These are phyloP conservation scores for Sminthurinus aureus DNA, from an alignment of 2,888 invertebrate species.

Conservation along the genomic window DNA sequence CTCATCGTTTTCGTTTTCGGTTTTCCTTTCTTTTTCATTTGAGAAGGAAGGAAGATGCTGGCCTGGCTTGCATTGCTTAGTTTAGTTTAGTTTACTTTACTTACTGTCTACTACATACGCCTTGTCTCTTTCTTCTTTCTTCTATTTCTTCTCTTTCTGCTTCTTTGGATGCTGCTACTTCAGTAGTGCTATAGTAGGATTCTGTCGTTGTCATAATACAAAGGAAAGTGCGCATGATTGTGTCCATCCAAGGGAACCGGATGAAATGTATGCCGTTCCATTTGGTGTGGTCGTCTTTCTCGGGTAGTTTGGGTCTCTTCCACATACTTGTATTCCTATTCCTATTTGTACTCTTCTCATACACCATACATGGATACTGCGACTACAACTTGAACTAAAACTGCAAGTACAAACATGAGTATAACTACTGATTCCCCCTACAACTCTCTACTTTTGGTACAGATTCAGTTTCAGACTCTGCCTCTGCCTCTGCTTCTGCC, in stretches of 20 bases:
- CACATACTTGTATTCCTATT: neutral
- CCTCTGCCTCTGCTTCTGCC: neutral
- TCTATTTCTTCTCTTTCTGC: neutral
- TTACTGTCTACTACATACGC: neutral
- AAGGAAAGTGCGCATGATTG: constrained; percentile 37
- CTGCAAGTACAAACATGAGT: no score
- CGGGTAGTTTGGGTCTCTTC: constrained; percentile 4
- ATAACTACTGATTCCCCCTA: neutral
- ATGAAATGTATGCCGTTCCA: constrained; percentile 32
- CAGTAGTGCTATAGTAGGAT: neutral
- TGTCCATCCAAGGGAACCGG: constrained; percentile 30
- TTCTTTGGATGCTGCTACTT: neutral
- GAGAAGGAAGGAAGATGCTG: constrained; percentile 33
- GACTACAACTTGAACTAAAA: no score
- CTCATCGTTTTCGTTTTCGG: constrained; percentile 4
- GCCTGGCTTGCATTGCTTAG: constrained; percentile 12
- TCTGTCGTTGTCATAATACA: constrained; percentile 20
- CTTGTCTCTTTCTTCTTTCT: neutral
- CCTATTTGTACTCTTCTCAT: neutral
- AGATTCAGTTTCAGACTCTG: neutral
- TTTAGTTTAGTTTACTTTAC: no score
- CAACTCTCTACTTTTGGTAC: constrained; percentile 11
- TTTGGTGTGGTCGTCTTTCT: neutral
- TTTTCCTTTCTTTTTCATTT: constrained; percentile 19
- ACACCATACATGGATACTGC: neutral